Evolutionary conservation across 2,113 vertebrate species (phyloP).

Genomic region (Upupa epops): DNA sequence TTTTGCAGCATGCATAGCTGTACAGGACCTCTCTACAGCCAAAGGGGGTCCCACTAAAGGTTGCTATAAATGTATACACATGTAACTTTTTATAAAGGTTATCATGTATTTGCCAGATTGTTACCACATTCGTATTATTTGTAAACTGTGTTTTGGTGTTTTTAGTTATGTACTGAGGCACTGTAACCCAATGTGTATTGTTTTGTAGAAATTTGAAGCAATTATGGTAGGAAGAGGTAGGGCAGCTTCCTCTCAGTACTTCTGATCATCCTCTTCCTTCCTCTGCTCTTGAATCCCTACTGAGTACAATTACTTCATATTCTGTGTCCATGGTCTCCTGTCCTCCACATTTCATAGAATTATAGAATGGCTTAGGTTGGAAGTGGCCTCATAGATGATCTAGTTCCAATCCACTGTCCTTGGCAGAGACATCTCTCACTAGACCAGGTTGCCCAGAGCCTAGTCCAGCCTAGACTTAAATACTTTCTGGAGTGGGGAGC

Average conservation of each 20-base stretch:
- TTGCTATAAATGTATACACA: background rate
- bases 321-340: background rate
- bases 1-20: background rate
- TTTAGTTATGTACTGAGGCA: background rate
- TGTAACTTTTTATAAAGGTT: background rate
- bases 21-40: background rate
- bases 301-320: background rate
- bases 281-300: background rate
- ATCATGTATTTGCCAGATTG: background rate
- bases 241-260: background rate
- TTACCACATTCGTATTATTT: too few relatives aligned
- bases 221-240: slow-evolving; percentile 24
- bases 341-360: background rate
- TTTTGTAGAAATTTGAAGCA: background rate
- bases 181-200: background rate
- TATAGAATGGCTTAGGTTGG: too few relatives aligned
- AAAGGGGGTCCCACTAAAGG: background rate
- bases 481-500: too few relatives aligned
- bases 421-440: too few relatives aligned
- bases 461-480: too few relatives aligned
- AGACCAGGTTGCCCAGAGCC: too few relatives aligned
- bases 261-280: slow-evolving; percentile 49
- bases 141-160: background rate
- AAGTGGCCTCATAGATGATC: too few relatives aligned
- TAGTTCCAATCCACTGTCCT: too few relatives aligned